A percentile compares a stretch with the other conserved stretches of the same genome.
phyloP scores from a whole-genome alignment of 2,797 vertebrate genomes.

The Myotis planiceps region DNA sequence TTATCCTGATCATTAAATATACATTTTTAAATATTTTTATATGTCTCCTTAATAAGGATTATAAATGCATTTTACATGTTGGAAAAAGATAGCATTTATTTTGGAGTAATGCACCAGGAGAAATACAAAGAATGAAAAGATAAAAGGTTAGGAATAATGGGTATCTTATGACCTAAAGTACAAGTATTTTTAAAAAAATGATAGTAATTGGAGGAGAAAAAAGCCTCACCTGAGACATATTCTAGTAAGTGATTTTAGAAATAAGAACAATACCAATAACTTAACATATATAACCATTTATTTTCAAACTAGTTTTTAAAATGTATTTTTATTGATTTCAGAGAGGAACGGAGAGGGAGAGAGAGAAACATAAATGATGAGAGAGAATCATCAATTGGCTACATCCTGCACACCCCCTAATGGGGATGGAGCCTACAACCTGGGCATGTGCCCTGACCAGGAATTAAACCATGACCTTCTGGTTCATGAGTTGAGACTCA shows the following conservation, averaged over 20 bases:
- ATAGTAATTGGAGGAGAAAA: not conserved
- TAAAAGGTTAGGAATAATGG: slow-evolving; percentile 1
- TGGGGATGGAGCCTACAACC: no score
- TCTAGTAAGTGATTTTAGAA: slow-evolving; percentile 10
- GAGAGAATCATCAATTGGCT: no score
- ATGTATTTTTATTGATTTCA: no score
- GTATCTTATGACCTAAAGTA: not conserved
- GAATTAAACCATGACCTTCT: no score
- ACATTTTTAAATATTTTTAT: slow-evolving; percentile 26
- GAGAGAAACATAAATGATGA: no score
- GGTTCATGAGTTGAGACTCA: no score
- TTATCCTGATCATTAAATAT: slow-evolving; percentile 35
- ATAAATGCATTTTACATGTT: slow-evolving; percentile 52
- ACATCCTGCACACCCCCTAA: no score
- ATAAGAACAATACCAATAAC: not conserved
- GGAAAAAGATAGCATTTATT: not conserved
- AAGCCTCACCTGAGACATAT: not conserved
- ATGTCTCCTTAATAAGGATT: slow-evolving; percentile 12
- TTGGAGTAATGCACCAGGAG: not conserved
- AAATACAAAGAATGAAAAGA: not conserved
- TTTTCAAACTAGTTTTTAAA: not conserved
- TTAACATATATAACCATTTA: not conserved
- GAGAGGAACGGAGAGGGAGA: no score
- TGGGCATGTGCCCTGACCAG: no score
- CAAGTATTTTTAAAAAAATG: not conserved